Evolutionary conservation across 2,113 vertebrate genomes (phyloP), one percentile per base, ranked within the genome.

Genomic region (Hyperoodon ampullatus): DNA sequence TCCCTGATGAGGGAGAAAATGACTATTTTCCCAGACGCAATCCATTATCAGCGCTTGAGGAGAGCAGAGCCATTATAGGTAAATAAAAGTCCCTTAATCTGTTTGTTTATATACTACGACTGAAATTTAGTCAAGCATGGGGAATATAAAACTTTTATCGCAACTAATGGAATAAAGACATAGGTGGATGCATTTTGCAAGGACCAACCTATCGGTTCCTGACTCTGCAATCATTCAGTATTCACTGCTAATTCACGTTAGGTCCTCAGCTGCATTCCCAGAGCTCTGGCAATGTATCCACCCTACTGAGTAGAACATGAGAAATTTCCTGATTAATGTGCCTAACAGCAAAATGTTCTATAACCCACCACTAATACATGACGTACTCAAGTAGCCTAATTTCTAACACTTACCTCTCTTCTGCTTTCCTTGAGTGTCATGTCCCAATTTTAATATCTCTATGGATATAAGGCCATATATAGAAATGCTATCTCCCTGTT

Each of bases 401-500:
- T 89, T 86, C 94, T 75, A 95, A 65, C 16, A 44, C 61, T 80
- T 95, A 87, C 12, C 23, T 97, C 63, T 78, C 97, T 96, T 50
- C 90, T 94, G 70, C 47, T 86, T 93, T 74, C 28, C 60, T 81
- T 96, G 50, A n/a, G 78, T 95, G 88, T 96, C 16, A 12, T 61
- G 78, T 92, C 95, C 42, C 53, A 92, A 53, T 93, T 92, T 84
- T 50, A 66, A 88, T 94, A 85, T 94, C 81, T 88, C 97, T 97
- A 87, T 95, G 71, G 68, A 78, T 78, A 74, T 86, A 30, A 94
- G 58, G 18, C 83, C 83, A 68, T 50, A 86, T 85, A 90, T 66
- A 98, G 95, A 98, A 92, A 84, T 82, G 55, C 55, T 44, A 15
- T 93, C 89, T 93, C 39, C n/a, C 84, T 95, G 94, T 97, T 97